phyloP scores from a whole-genome alignment of 2,113 vertebrate genomes.

The Melierax canorus region DNA sequence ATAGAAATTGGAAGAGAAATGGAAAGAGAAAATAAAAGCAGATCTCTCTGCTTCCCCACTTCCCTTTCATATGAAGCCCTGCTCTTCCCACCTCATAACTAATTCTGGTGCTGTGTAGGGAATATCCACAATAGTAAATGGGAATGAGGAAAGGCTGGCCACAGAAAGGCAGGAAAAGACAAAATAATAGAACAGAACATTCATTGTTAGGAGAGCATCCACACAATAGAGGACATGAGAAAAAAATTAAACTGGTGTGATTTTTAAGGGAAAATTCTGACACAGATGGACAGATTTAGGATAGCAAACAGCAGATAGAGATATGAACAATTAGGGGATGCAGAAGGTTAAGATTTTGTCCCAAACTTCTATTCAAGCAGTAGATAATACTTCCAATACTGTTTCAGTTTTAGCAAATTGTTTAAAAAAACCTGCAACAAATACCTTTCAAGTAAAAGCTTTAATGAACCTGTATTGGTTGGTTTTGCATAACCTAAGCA shows the following conservation, averaged over 20 bases:
- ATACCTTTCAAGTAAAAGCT: neutral
- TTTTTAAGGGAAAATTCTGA: neutral
- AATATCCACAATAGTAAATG: neutral
- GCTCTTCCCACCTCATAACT: neutral
- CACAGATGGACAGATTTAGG: neutral
- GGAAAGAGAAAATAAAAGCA: neutral
- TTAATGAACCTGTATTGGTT: neutral
- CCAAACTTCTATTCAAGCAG: neutral
- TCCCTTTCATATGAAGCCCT: neutral
- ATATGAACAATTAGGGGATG: neutral
- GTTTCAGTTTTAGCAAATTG: neutral
- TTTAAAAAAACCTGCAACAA: neutral
- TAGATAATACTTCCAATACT: neutral
- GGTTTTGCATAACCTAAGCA: neutral
- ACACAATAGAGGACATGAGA: neutral
- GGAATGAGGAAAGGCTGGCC: neutral
- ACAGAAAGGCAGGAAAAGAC: neutral
- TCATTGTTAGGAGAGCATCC: neutral
- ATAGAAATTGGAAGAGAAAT: neutral
- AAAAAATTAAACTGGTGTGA: neutral
- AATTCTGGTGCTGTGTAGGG: neutral
- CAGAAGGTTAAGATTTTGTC: neutral
- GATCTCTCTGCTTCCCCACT: neutral
- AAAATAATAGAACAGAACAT: neutral
- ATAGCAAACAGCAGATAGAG: neutral